Evolutionary conservation across 2,888 invertebrate genomes (phyloP), one percentile per base, ranked within the genome.

Genomic region (Acanthosepion lycidas): DNA sequence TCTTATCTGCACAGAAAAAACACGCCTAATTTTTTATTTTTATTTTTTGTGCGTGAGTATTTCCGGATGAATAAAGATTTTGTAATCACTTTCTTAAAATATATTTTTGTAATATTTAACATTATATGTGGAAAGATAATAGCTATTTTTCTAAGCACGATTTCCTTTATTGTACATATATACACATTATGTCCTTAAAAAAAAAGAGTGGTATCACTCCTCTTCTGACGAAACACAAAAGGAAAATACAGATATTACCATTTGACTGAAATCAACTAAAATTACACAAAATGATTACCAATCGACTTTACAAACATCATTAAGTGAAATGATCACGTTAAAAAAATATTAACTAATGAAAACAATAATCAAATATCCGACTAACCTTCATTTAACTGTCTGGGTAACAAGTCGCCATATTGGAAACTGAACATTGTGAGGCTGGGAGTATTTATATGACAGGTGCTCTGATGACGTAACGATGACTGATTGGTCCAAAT

Each of bases 361-460:
- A n/a, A n/a, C 15, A 15, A n/a, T 78, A 78, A 78, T n/a, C n/a
- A 78, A 33, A 78, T 5, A 78, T 78, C 23, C n/a, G 2, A 78
- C 78, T 78, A 78, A 78, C 78, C 78, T 78, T 59, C 59, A 59
- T 59, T 59, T 9, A 78, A 78, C 12, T 15, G n/a, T 78, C 15
- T n/a, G 78, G 42, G 15, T 78, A 78, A 59, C 20, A 9, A 78
- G 78, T 78, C 28, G 78, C 78, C 78, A 78, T 78, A 33, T 78
- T 78, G 78, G 12, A 78, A 78, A 78, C 15, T 12, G 78, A 9
- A n/a, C 5, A 4, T n/a, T n/a, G 78, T 78, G n/a, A 9, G n/a
- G 78, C 78, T 78, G 78, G n/a, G 33, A n/a, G 78, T 78, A 78
- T 78, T 78, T 78, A 78, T 78, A 78, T 78, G 78, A 78, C n/a